A percentile compares a stretch with the other conserved stretches of the same genome.
Evolutionary conservation across 2,797 vertebrate genomes (phyloP).

Genomic region (Pitangus sulphuratus): DNA sequence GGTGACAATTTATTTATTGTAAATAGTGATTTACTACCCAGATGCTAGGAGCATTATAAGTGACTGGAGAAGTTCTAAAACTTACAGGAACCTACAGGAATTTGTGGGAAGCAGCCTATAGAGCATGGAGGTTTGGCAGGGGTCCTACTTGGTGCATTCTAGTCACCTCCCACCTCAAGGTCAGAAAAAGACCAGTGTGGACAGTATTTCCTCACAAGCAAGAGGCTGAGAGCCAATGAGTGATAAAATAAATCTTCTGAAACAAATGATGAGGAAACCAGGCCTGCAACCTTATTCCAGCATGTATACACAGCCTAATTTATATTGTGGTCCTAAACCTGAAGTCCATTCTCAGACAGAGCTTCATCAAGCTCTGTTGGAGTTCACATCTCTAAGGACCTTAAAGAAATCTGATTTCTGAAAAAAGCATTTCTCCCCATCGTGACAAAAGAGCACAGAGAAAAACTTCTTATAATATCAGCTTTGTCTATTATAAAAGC

Average conservation of each 20-base stretch:
- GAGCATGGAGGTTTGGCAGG: not conserved
- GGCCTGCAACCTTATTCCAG: not conserved
- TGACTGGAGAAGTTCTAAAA: not conserved
- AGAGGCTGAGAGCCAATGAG: rapidly evolving
- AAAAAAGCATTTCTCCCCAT: not conserved
- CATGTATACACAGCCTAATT: not conserved
- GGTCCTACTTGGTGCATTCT: not conserved
- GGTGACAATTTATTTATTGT: constrained; percentile 14
- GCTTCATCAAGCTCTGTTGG: not conserved
- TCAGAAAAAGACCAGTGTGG: not conserved
- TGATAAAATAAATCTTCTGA: not conserved
- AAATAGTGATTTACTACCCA: not conserved
- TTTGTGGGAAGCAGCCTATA: not conserved
- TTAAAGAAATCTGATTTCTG: not conserved
- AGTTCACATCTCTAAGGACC: not conserved
- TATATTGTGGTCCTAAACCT: not conserved
- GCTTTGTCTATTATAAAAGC: not conserved
- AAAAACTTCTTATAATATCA: not conserved
- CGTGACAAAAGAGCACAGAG: not conserved
- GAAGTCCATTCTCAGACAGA: not conserved
- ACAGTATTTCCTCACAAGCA: not conserved
- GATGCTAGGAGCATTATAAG: not conserved
- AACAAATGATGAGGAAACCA: not conserved
- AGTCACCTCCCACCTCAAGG: not conserved
- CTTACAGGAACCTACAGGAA: not conserved